Conservation (phyloP, 2,113 vertebrate genomes). For the Cyphomyrus discorhynchus region DNA sequence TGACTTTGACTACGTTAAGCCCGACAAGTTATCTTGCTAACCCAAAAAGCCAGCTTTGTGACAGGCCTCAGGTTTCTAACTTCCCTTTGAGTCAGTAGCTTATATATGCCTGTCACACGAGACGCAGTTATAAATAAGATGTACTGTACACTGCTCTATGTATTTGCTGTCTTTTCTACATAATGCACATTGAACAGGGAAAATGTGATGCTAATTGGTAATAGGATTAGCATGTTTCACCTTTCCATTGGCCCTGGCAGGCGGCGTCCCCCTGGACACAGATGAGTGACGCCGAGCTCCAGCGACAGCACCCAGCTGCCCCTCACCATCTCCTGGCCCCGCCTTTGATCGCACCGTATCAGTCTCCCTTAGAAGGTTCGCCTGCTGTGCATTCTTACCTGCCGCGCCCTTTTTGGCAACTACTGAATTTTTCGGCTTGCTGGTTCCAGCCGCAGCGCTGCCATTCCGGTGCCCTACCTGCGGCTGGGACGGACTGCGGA, state of each 20-base stretch:
- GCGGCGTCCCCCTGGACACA: slow-evolving; percentile 43
- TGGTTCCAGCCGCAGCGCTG: slow-evolving; percentile 42
- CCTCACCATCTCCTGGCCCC: slow-evolving; percentile 36
- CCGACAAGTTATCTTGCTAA: not conserved
- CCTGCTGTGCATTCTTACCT: slow-evolving; percentile 46
- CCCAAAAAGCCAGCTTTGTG: not conserved
- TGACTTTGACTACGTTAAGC: not conserved
- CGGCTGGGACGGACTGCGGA: slow-evolving; percentile 42
- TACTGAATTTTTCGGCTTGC: slow-evolving; percentile 48
- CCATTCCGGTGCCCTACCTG: slow-evolving; percentile 22
- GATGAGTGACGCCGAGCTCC: slow-evolving; percentile 41
- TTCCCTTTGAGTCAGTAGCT: not conserved
- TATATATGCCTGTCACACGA: not conserved
- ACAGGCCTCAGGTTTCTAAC: not conserved
- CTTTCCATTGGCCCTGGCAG: slow-evolving; percentile 50
- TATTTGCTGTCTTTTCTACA: not conserved
- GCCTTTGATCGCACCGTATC: slow-evolving; percentile 52
- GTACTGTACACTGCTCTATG: not conserved
- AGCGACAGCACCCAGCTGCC: slow-evolving; percentile 47
- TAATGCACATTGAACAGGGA: slow-evolving; percentile 24
- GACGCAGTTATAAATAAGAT: not conserved
- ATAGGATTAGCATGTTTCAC: slow-evolving; percentile 58
- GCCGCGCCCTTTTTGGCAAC: slow-evolving; percentile 44
- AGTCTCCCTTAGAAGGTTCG: slow-evolving; percentile 39
- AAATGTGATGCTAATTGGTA: slow-evolving; percentile 48